A percentile compares a stretch with the other conserved stretches of the same genome.
These are phyloP conservation scores for Oegoconia quadripuncta DNA, from an alignment of 2,888 invertebrate genomes.

Conservation along the genomic window DNA sequence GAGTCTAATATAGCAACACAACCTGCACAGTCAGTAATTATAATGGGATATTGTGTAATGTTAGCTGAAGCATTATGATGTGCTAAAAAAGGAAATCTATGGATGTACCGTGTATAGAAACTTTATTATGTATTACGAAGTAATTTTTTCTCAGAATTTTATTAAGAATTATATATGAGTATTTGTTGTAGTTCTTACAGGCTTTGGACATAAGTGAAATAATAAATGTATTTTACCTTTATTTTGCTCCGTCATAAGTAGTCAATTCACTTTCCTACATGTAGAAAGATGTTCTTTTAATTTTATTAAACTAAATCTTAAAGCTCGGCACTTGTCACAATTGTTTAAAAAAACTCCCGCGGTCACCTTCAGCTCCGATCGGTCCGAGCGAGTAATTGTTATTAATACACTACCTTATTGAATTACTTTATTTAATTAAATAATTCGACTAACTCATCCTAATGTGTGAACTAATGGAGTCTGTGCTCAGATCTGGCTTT, in stretches of 20 bases:
- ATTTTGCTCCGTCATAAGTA: conserved; percentile 52
- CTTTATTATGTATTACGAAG: too few species aligned
- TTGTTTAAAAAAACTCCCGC: conserved; percentile 44
- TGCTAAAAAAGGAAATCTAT: too few species aligned
- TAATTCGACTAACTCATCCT: conserved; percentile 74
- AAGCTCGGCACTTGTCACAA: too few species aligned
- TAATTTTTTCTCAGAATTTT: too few species aligned
- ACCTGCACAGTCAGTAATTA: too few species aligned
- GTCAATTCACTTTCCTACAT: conserved; percentile 17
- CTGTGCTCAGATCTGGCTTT: conserved; percentile 67
- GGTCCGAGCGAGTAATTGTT: conserved; percentile 55
- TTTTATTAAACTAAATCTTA: neutral
- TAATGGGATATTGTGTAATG: too few species aligned
- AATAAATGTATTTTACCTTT: conserved; percentile 48
- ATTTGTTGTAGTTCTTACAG: conserved; percentile 9
- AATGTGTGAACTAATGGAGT: conserved; percentile 78
- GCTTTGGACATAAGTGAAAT: neutral
- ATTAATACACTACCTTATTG: conserved; percentile 74
- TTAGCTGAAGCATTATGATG: too few species aligned
- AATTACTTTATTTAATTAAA: conserved; percentile 77
- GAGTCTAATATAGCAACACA: too few species aligned
- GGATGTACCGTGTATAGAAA: too few species aligned
- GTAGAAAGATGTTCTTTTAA: conserved; percentile 8
- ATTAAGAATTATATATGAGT: too few species aligned
- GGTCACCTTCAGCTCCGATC: conserved; percentile 35